Evolutionary conservation across 2,797 vertebrate genomes (phyloP), one percentile per base, ranked within the genome.

Genomic region (Odontamblyopus rebecca): DNA sequence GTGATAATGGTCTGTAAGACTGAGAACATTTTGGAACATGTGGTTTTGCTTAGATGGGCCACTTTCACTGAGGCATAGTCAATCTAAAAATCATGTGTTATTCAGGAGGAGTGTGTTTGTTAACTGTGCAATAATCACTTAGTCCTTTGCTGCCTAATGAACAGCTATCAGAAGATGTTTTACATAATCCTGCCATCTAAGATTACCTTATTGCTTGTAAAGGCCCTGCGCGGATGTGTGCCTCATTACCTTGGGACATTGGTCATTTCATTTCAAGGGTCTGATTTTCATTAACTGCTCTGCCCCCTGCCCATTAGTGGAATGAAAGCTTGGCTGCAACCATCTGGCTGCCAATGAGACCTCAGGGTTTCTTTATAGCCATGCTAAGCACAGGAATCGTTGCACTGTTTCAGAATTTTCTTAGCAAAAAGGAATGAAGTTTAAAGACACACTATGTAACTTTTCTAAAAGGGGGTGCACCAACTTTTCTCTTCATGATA

Each of bases 201-300:
- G 82, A 91, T 89, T 86, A 90, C 89, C 88, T 85, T 90, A 85
- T 87, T 89, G 91, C 89, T 80, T 88, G 89, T 93, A 89, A 88
- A 89, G 81, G 84, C 88, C 77, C 26, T 65, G 83, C 63, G 83
- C 72, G 57, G 83, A 89, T 84, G 83, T 86, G 86, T 78, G 85
- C 89, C 88, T 92, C 88, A 91, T 94, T 92, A 91, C 89, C 90
- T 92, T 88, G 80, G 86, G 89, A 91, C 87, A 89, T 91, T 89
- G 92, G 91, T 93, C 91, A 93, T 92, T 93, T 92, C 86, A 93
- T 94, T 93, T 93, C 92, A 91, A 90, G 88, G 89, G 79, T 82
- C 79, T 91, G 91, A 88, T 92, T 94, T 94, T 93, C 93, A 94
- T 94, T 93, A 93, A 89, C 90, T 86, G 80, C 76, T 78, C 72